Evolutionary conservation across 2,888 invertebrate species (phyloP), one percentile per base, ranked within the genome.

Genomic region (Chelonus formosanus): DNA sequence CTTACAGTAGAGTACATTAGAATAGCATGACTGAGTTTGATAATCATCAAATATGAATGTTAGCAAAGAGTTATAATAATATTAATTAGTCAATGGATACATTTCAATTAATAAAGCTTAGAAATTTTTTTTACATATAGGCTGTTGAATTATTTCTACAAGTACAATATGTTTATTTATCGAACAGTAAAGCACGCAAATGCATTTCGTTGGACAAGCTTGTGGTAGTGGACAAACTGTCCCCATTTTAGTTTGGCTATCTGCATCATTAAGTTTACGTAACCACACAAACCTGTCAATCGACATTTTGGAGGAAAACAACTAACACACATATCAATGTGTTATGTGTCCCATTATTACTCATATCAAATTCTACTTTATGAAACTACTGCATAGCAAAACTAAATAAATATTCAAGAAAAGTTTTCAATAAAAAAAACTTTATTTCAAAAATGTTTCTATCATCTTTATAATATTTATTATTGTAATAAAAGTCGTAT

Each of bases 251-350:
- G 78, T 79, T 80, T 67, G 77, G 74, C 78, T 78, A 80, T 80
- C 78, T 77, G 76, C 79, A 80, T 80, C 79, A 77, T 78, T 75
- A 79, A 78, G 77, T 80, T 82, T 81, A 79, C 79, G 78, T 80
- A 82, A 82, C 80, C 80, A 74, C 78, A 75, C 75, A 77, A 79
- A 80, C 78, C 78, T 76, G 79, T 79, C 79, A 77, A 74, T 74
- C 75, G 75, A 77, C 78, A 77, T 81, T 82, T 82, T 71, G 79
- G 78, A 75, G 55, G 65, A 61, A 50, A 63, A 20, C 20, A 43
- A 44, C 36, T 20, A 20, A 20, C 20, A 4, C 5, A 7, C 35
- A 3, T 20, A 58, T 58, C 32, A 47, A n/a, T 3, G 32, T 40
- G 35, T 5, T 34, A 53, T 32, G 31, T 52, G 52, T 32, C 10